Evolutionary conservation across 2,888 invertebrate genomes (phyloP).

Genomic region (Rhopalosiphum nymphaeae): DNA sequence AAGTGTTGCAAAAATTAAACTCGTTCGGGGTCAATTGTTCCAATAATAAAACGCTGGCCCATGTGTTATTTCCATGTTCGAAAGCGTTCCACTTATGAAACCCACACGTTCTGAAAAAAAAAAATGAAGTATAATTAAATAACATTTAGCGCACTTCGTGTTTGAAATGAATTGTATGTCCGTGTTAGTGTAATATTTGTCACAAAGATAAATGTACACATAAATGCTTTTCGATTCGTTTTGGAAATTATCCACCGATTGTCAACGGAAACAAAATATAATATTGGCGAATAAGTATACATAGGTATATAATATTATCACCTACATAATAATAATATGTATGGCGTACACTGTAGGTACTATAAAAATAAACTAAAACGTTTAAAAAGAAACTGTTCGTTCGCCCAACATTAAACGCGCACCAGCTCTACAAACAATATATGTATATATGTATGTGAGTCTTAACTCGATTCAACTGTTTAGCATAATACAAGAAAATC

Average conservation of each 20-base stretch:
- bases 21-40: conserved; percentile 48
- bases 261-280: neutral
- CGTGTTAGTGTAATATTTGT: neutral
- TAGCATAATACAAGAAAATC: conserved; percentile 35
- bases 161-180: neutral
- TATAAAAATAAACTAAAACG: neutral
- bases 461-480: neutral
- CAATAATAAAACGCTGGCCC: neutral
- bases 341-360: neutral
- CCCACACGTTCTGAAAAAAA: neutral
- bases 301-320: neutral
- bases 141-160: neutral
- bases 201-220: conserved; percentile 29
- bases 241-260: conserved; percentile 10
- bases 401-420: neutral
- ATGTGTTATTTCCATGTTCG: conserved; percentile 25
- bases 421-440: neutral
- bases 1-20: conserved; percentile 30
- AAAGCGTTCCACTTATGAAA: conserved; percentile 44
- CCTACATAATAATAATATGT: neutral
- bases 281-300: neutral
- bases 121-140: neutral
- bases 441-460: neutral
- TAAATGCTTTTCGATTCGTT: conserved; percentile 40
- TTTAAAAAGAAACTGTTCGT: neutral